Conservation (phyloP, 1,140 invertebrate genomes). For the Chelonus insularis region DNA sequence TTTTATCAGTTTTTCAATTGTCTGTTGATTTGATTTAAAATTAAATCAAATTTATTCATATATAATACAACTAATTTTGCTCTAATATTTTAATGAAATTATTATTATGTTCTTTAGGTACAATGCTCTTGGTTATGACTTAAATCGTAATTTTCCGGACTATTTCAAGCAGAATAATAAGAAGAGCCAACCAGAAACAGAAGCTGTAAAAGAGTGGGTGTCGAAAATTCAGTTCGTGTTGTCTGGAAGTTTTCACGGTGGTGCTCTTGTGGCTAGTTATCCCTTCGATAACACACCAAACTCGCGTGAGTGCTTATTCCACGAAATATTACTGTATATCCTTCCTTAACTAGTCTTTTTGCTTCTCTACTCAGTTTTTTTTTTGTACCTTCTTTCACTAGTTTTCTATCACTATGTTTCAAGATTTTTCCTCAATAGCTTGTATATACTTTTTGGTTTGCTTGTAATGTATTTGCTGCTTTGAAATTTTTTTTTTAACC, state of each 20-base stretch:
- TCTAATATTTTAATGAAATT: not conserved
- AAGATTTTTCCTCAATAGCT: too few species aligned
- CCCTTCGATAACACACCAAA: constrained; percentile 91
- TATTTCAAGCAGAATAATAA: constrained; percentile 89
- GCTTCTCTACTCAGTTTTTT: not conserved
- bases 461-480: not conserved
- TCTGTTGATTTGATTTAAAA: too few species aligned
- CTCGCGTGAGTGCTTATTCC: constrained; percentile 77
- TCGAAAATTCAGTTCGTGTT: constrained; percentile 90
- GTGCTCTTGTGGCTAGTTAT: constrained; percentile 89
- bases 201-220: constrained; percentile 92
- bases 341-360: not conserved
- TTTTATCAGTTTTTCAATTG: too few species aligned
- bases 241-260: constrained; percentile 88
- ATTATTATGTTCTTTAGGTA: constrained; percentile 63
- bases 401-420: not conserved
- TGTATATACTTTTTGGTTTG: too few species aligned
- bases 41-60: constrained; percentile 2
- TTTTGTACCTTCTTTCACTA: not conserved
- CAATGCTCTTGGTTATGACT: constrained; percentile 83
- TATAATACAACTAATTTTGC: not conserved
- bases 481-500: not conserved
- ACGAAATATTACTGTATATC: constrained; percentile 2
- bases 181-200: constrained; percentile 86
- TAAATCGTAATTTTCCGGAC: constrained; percentile 92